Evolutionary conservation across 2,113 vertebrate genomes (phyloP).

Genomic region (Psephotus haematonotus): DNA sequence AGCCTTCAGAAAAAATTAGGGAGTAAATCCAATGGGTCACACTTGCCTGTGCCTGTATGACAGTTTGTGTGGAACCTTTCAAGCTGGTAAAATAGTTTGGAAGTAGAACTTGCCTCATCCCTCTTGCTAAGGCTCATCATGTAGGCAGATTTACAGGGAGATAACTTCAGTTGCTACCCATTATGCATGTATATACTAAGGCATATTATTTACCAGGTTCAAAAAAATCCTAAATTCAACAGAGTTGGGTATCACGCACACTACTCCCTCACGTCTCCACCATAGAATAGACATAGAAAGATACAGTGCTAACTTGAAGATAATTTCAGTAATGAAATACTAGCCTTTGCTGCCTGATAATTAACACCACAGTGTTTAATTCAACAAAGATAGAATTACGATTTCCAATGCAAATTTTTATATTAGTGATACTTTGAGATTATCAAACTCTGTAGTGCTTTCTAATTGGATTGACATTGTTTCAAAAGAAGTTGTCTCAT

Average conservation of each 20-base stretch:
- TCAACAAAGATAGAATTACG: constrained; percentile 33
- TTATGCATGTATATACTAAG: neutral
- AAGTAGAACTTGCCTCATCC: neutral
- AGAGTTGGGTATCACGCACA: neutral
- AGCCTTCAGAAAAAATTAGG: neutral
- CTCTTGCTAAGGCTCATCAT: fast-evolving
- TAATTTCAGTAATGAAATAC: neutral
- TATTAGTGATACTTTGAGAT: neutral
- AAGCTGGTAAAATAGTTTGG: neutral
- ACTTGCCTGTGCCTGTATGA: neutral
- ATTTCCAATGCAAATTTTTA: constrained; percentile 25
- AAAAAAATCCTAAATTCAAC: neutral
- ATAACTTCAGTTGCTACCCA: fast-evolving
- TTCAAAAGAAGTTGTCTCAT: neutral
- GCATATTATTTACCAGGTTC: neutral
- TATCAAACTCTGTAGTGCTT: constrained; percentile 3
- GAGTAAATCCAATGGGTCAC: neutral
- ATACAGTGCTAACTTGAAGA: neutral
- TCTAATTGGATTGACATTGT: neutral
- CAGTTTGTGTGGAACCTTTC: neutral
- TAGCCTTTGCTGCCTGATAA: neutral
- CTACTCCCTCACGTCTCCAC: neutral
- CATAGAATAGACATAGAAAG: neutral
- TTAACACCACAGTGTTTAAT: constrained; percentile 3
- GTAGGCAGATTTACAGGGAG: neutral